Percentiles rank a stretch among this genome's conserved stretches.
These are phyloP conservation scores for Pseudorhombus dupliciocellatus DNA, from an alignment of 2,113 vertebrate genomes.

Conservation along the genomic window DNA sequence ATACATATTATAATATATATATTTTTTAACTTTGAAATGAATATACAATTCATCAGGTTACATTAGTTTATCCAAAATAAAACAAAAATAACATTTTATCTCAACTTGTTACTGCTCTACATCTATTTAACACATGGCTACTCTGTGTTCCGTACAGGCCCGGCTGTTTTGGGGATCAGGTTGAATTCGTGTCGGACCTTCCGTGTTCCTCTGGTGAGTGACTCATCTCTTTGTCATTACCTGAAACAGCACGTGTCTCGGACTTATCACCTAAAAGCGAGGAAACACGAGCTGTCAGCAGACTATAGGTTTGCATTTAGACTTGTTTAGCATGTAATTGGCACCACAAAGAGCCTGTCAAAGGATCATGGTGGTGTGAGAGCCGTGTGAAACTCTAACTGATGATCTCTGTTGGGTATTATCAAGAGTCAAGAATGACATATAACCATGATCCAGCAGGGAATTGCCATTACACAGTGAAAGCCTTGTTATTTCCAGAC, in stretches of 20 bases:
- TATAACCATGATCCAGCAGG: constrained; percentile 24
- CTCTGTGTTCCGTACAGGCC: neutral
- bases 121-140: neutral
- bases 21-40: too few relatives aligned
- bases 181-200: neutral
- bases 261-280: constrained; percentile 42
- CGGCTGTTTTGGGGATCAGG: neutral
- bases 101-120: neutral
- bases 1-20: too few relatives aligned
- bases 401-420: constrained; percentile 19
- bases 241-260: constrained; percentile 26
- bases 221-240: neutral
- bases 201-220: constrained; percentile 17
- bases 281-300: constrained; percentile 63
- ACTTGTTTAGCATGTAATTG: constrained; percentile 52
- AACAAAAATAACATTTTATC: too few relatives aligned
- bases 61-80: too few relatives aligned
- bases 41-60: too few relatives aligned
- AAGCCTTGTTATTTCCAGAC: neutral
- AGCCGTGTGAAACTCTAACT: constrained; percentile 12
- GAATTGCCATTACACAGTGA: constrained; percentile 3
- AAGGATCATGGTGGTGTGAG: constrained; percentile 17
- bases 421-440: constrained; percentile 16
- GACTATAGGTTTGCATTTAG: constrained; percentile 36
- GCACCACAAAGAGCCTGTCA: constrained; percentile 23